Percentiles rank a stretch among this genome's conserved stretches.
Evolutionary conservation across 2,888 invertebrate genomes (phyloP).

Genomic region (Empis livida): DNA sequence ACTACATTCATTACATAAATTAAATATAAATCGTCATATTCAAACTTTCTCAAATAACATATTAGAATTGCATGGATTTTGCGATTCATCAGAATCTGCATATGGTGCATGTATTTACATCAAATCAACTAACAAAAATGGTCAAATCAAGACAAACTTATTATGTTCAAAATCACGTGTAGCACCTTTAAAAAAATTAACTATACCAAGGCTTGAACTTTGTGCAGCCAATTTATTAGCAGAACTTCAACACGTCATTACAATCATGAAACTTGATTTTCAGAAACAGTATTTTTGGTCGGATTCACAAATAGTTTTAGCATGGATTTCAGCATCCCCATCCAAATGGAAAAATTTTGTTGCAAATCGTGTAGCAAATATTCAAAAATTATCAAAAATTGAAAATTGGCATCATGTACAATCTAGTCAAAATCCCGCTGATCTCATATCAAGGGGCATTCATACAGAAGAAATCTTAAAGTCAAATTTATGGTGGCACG

Average conservation of each 20-base stretch:
- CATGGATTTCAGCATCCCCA: background rate
- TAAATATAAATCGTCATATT: background rate
- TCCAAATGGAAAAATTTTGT: background rate
- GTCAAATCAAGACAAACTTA: background rate
- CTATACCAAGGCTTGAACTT: constrained; percentile 4
- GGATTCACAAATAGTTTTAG: background rate
- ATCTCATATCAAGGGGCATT: background rate
- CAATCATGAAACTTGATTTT: background rate
- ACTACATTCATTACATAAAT: too few species aligned
- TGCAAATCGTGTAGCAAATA: background rate
- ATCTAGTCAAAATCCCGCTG: background rate
- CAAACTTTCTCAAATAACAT: background rate
- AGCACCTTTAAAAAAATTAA: constrained; percentile 6
- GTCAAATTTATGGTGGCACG: background rate
- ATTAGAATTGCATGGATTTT: constrained; percentile 8
- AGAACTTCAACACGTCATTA: background rate
- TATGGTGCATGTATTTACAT: constrained; percentile 4
- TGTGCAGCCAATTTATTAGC: constrained; percentile 3
- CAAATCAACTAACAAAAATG: background rate
- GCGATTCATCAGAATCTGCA: constrained; percentile 8
- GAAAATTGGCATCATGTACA: background rate
- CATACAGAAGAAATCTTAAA: too few species aligned
- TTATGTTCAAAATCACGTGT: constrained; percentile 8
- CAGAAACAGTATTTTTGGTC: background rate
- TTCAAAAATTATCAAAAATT: background rate